phyloP scores from a whole-genome alignment of 2,797 vertebrate species.

The Stomatorhinus walkeri region DNA sequence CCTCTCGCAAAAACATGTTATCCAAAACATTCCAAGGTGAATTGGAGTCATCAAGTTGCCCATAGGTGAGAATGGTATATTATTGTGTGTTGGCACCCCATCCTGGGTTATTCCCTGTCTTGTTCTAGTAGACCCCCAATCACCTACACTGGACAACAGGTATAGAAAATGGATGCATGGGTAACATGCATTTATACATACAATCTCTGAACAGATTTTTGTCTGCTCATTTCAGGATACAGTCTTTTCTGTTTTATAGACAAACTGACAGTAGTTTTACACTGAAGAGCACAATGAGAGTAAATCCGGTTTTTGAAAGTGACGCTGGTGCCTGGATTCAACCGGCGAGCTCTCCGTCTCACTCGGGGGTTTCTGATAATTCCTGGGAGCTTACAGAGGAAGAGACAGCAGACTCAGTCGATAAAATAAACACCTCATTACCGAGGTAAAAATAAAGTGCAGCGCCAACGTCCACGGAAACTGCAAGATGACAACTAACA shows the following conservation, averaged over 20 bases:
- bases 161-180: background rate
- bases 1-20: background rate
- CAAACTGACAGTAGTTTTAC: conserved; percentile 39
- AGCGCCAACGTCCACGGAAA: background rate
- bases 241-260: conserved; percentile 50
- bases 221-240: conserved; percentile 31
- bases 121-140: background rate
- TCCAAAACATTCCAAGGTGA: background rate
- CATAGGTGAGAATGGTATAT: background rate
- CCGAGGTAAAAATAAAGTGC: conserved; percentile 41
- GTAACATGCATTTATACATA: background rate
- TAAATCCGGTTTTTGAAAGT: conserved; percentile 44
- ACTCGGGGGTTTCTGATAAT: conserved; percentile 41
- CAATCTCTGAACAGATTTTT: conserved; percentile 26
- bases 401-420: conserved; percentile 29
- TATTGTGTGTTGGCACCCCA: background rate
- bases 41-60: background rate
- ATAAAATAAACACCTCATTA: conserved; percentile 35
- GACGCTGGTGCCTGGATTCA: conserved; percentile 32
- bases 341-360: background rate
- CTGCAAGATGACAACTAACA: background rate
- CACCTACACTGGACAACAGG: background rate
- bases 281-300: conserved; percentile 41
- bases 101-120: background rate
- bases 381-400: conserved; percentile 37